Conservation (phyloP, 2,888 invertebrate genomes). For the Eupithecia abbreviata region DNA sequence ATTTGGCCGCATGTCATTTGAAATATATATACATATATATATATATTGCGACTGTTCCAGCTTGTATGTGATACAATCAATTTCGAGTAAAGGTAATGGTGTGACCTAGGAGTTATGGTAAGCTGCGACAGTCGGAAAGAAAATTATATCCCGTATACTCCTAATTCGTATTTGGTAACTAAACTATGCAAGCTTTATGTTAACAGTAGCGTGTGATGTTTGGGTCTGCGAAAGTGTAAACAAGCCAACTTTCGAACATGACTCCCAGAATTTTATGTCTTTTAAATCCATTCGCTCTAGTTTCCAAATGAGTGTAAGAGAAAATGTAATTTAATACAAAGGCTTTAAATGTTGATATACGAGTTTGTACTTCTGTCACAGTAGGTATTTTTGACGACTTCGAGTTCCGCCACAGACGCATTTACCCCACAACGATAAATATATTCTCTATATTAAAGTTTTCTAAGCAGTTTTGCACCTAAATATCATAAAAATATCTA, state of each 20-base stretch:
- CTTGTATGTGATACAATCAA: background rate
- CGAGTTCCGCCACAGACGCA: no score
- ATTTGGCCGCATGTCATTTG: background rate
- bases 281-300: constrained; percentile 5
- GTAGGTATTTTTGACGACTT: no score
- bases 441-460: no score
- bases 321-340: background rate
- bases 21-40: no score
- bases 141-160: background rate
- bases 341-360: no score
- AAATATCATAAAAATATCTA: no score
- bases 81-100: background rate
- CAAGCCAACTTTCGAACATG: constrained; percentile 40
- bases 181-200: background rate
- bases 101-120: background rate
- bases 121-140: background rate
- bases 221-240: constrained; percentile 37
- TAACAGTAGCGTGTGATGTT: background rate
- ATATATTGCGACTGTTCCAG: no score
- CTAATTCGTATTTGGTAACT: background rate
- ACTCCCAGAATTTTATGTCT: constrained; percentile 13
- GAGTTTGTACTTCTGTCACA: no score
- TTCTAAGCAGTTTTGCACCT: no score
- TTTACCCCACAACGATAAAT: no score
- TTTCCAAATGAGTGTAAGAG: background rate